These are phyloP conservation scores for Australoheros facetus DNA, from an alignment of 2,797 vertebrate species.

Conservation along the genomic window DNA sequence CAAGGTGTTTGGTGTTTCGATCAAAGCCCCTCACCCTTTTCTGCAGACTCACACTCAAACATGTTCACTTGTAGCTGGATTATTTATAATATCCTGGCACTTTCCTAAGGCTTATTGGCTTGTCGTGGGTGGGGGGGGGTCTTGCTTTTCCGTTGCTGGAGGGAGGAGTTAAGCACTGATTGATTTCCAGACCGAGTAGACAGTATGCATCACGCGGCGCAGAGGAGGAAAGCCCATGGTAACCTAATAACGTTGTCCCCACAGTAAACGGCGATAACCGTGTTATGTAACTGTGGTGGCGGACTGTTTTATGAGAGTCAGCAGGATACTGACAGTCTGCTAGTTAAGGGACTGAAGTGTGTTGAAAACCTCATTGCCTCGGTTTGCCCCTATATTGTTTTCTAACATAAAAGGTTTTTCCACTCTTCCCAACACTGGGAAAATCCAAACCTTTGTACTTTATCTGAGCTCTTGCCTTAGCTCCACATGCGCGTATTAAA, in stretches of 20 bases:
- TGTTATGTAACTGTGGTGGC: slow-evolving; percentile 59
- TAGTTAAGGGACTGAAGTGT: slow-evolving; percentile 38
- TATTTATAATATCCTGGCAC: slow-evolving; percentile 49
- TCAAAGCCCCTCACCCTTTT: slow-evolving; percentile 33
- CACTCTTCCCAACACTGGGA: slow-evolving; percentile 23
- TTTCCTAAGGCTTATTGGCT: slow-evolving; percentile 58
- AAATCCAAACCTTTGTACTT: slow-evolving; percentile 69
- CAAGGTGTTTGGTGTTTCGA: slow-evolving; percentile 45
- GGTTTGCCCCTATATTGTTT: slow-evolving; percentile 51
- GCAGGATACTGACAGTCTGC: slow-evolving; percentile 48
- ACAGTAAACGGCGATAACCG: slow-evolving; percentile 40
- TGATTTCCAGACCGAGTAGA: slow-evolving; percentile 62
- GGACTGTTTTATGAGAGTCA: slow-evolving; percentile 50
- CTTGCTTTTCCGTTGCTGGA: slow-evolving; percentile 33
- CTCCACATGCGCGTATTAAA: slow-evolving; percentile 57
- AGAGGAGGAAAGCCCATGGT: slow-evolving; percentile 71
- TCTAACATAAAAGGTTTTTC: slow-evolving; percentile 49
- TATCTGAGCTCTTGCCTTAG: slow-evolving; percentile 51
- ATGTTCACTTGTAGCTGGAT: slow-evolving; percentile 44
- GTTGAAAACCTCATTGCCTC: slow-evolving; percentile 38
- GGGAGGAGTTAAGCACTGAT: slow-evolving; percentile 61
- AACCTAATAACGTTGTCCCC: slow-evolving; percentile 66
- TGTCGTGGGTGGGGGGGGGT: slow-evolving; percentile 1
- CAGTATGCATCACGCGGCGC: slow-evolving; percentile 55
- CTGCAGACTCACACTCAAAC: slow-evolving; percentile 22